Evolutionary conservation across 2,888 invertebrate genomes (phyloP).

Genomic region (Iphiclides podalirius): DNA sequence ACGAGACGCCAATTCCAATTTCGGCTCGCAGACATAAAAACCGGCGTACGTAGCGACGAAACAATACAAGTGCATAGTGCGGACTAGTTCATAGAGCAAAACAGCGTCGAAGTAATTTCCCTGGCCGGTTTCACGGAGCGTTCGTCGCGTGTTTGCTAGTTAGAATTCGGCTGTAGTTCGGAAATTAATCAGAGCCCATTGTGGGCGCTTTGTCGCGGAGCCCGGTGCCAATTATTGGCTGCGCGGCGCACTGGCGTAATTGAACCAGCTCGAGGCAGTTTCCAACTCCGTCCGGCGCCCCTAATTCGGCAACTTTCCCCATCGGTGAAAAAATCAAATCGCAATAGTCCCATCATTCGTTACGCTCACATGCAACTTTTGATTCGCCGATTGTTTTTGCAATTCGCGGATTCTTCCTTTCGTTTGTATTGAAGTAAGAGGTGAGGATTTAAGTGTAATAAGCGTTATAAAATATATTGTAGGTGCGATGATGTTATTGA

Average conservation of each 20-base stretch:
- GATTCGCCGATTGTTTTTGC: constrained; percentile 17
- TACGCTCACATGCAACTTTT: constrained; percentile 24
- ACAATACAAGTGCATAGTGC: constrained; percentile 31
- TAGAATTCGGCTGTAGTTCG: constrained; percentile 77
- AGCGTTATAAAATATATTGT: no score
- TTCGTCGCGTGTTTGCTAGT: constrained; percentile 70
- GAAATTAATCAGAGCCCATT: constrained; percentile 77
- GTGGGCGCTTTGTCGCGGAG: constrained; percentile 75
- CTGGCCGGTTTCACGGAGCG: constrained; percentile 50
- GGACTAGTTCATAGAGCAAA: constrained; percentile 43
- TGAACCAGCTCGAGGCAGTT: constrained; percentile 57
- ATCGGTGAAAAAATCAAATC: constrained; percentile 19
- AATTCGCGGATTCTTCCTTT: background rate
- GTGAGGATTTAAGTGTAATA: no score
- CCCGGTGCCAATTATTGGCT: constrained; percentile 74
- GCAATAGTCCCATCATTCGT: constrained; percentile 27
- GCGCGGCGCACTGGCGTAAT: constrained; percentile 60
- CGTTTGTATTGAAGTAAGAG: no score
- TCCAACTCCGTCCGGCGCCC: constrained; percentile 29
- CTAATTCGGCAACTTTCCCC: constrained; percentile 37
- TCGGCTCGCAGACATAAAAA: constrained; percentile 18
- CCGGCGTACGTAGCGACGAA: constrained; percentile 18
- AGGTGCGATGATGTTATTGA: no score
- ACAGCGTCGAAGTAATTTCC: constrained; percentile 59
- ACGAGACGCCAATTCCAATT: constrained; percentile 27